These are phyloP conservation scores for Dasyurus viverrinus DNA, from an alignment of 2,113 vertebrate genomes.

Conservation along the genomic window DNA sequence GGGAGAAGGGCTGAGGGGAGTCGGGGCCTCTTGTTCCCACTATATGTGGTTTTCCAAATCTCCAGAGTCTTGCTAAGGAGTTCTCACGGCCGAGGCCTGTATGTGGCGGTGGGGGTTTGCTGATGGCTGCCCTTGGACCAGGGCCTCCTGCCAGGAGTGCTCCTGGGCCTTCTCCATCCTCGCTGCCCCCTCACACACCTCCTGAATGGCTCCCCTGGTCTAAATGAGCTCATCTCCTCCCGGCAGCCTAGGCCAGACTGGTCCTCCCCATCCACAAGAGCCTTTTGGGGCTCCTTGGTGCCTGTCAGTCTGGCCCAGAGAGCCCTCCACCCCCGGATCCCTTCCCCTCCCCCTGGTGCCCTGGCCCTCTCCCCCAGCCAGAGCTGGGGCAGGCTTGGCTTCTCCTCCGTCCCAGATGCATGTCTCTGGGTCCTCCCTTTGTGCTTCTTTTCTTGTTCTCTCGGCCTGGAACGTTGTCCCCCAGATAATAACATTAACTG, in stretches of 20 bases:
- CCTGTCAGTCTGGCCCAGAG: neutral
- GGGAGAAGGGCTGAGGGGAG: neutral
- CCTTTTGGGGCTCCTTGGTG: neutral
- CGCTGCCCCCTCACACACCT: neutral
- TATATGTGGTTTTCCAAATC: neutral
- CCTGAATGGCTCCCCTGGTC: neutral
- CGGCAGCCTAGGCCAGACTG: neutral
- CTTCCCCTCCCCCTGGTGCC: too few species aligned
- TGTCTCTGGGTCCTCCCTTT: neutral
- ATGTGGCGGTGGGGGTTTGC: neutral
- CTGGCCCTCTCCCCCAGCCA: neutral
- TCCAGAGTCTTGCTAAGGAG: neutral
- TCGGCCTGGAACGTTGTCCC: neutral
- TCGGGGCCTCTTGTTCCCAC: neutral
- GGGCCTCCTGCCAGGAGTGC: neutral
- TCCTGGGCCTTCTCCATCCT: neutral
- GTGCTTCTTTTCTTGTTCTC: neutral
- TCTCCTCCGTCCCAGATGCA: neutral
- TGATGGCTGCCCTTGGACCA: fast-evolving
- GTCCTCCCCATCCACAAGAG: neutral
- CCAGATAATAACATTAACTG: neutral
- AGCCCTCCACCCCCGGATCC: neutral
- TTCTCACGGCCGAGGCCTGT: neutral
- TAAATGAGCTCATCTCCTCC: neutral
- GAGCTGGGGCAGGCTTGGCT: neutral